phyloP scores from a whole-genome alignment of 2,888 invertebrate species.

The Mystacides longicornis region DNA sequence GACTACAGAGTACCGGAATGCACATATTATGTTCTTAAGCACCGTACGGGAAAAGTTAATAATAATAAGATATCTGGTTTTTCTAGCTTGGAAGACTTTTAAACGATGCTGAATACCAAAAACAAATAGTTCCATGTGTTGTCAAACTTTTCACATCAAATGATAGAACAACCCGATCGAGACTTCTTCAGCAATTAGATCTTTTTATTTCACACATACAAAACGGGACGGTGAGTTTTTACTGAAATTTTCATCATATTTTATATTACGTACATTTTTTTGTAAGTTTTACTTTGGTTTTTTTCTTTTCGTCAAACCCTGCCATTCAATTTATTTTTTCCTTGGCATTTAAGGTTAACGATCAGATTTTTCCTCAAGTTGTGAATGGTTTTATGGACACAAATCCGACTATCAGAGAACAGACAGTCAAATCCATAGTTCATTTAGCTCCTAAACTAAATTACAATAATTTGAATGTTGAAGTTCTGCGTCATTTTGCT shows the following conservation, averaged over 20 bases:
- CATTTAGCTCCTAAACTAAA: conserved; percentile 93
- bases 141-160: conserved; percentile 94
- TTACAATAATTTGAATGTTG: conserved; percentile 95
- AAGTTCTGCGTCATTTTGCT: conserved; percentile 92
- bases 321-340: too few relatives aligned
- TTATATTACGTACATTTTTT: too few relatives aligned
- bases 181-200: conserved; percentile 89
- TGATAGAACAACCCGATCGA: conserved; percentile 90
- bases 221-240: conserved; percentile 54
- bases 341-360: conserved; percentile 76
- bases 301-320: too few relatives aligned
- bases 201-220: conserved; percentile 78
- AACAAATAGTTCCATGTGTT: conserved; percentile 93
- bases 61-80: too few relatives aligned
- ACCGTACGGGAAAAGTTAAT: too few relatives aligned
- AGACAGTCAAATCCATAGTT: conserved; percentile 96
- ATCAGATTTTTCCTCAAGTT: conserved; percentile 91
- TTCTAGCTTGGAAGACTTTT: conserved; percentile 82
- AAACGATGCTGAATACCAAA: conserved; percentile 89
- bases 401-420: conserved; percentile 93
- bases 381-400: conserved; percentile 95
- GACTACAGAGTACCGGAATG: too few relatives aligned
- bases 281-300: too few relatives aligned
- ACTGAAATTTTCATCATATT: neutral
- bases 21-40: too few relatives aligned